A percentile compares a stretch with the other conserved stretches of the same genome.
These are phyloP conservation scores for Zaprionus ornatus DNA, from an alignment of 1,140 invertebrate genomes.

Conservation along the genomic window DNA sequence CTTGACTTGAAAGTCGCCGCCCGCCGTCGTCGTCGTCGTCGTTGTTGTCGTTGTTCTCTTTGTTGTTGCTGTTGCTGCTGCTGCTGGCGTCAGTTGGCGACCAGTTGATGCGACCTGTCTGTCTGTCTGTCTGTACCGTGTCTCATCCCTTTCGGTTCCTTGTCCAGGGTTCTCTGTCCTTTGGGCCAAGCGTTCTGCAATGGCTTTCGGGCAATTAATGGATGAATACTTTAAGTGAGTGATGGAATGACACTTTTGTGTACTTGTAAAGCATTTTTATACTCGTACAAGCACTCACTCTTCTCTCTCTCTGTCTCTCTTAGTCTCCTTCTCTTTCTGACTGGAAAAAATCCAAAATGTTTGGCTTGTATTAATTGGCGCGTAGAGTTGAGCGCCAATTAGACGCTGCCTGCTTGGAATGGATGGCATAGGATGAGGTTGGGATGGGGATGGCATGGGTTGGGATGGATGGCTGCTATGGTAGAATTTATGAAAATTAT, in stretches of 20 bases:
- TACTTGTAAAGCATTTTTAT: constrained; percentile 83
- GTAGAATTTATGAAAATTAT: constrained; percentile 78
- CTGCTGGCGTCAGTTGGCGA: constrained; percentile 60
- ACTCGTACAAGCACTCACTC: constrained; percentile 44
- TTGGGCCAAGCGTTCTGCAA: constrained; percentile 43
- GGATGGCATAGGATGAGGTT: background rate
- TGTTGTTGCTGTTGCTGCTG: constrained; percentile 31
- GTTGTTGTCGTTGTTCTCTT: constrained; percentile 27
- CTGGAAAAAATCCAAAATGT: constrained; percentile 58
- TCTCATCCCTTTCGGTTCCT: constrained; percentile 10
- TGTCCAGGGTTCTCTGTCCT: constrained; percentile 16
- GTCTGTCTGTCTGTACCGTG: constrained; percentile 26
- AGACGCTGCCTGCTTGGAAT: constrained; percentile 47
- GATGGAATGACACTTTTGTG: constrained; percentile 83
- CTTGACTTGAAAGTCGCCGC: constrained; percentile 70
- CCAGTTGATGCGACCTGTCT: constrained; percentile 64
- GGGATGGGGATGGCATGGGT: background rate
- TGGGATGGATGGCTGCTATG: constrained; percentile 40
- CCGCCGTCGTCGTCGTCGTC: constrained; percentile 25
- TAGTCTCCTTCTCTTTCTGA: background rate
- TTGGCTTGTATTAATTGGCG: constrained; percentile 58
- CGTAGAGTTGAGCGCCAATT: constrained; percentile 55
- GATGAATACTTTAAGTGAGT: constrained; percentile 84
- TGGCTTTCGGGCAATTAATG: constrained; percentile 83
- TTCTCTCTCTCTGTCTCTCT: constrained; percentile 6